A percentile compares a stretch with the other conserved stretches of the same genome.
Evolutionary conservation across 2,113 vertebrate genomes (phyloP).

Genomic region (Myrmecobius fasciatus): DNA sequence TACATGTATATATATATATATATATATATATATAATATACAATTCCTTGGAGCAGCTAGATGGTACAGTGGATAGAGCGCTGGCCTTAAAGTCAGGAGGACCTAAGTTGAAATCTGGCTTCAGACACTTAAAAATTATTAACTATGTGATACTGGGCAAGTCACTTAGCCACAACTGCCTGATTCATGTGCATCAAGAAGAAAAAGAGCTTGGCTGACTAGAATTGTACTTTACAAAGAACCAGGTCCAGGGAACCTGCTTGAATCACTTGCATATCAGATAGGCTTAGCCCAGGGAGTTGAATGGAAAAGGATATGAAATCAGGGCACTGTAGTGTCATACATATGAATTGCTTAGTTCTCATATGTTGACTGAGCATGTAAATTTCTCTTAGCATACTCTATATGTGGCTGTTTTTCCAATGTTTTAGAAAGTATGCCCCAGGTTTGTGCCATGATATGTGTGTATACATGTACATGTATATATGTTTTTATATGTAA

Average conservation of each 20-base stretch:
- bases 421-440: background rate
- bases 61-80: no score
- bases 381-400: background rate
- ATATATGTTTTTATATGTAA: background rate
- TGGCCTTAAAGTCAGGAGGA: no score
- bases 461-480: no score
- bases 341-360: fast-evolving
- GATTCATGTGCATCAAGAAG: background rate
- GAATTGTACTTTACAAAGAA: background rate
- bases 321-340: background rate
- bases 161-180: background rate
- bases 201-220: background rate
- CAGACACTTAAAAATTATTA: no score
- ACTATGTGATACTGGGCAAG: no score
- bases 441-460: background rate
- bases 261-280: background rate
- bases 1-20: no score
- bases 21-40: no score
- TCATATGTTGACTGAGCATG: background rate
- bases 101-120: no score
- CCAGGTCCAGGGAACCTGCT: background rate
- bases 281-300: background rate
- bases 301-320: background rate
- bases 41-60: no score
- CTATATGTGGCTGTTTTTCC: background rate